These are phyloP conservation scores for Pararge aegeria DNA, from an alignment of 1,140 invertebrate species.

Conservation along the genomic window DNA sequence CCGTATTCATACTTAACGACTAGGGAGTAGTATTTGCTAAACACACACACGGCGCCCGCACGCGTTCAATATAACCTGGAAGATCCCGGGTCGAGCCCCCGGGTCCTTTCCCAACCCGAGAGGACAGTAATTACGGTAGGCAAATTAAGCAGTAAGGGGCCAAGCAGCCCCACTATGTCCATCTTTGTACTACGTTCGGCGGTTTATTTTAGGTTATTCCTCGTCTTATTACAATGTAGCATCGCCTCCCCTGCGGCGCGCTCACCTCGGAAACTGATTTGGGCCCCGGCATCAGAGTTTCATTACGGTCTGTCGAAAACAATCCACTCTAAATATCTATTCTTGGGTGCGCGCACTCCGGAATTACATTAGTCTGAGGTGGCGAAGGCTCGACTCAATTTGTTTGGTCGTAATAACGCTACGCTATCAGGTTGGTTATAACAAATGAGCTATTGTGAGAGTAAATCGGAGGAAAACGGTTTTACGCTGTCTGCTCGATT, in stretches of 20 bases:
- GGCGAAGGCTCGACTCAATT: constrained; percentile 78
- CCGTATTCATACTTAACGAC: constrained; percentile 78
- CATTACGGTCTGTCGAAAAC: constrained; percentile 80
- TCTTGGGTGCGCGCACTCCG: constrained; percentile 74
- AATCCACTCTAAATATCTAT: constrained; percentile 80
- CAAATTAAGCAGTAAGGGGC: constrained; percentile 80
- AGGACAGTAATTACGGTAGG: constrained; percentile 81
- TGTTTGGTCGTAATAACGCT: constrained; percentile 77
- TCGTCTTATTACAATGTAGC: constrained; percentile 77
- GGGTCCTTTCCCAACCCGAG: constrained; percentile 68
- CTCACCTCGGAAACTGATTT: constrained; percentile 76
- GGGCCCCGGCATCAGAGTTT: constrained; percentile 73
- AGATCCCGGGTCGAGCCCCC: constrained; percentile 69
- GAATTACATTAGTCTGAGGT: constrained; percentile 80
- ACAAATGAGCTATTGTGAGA: constrained; percentile 77
- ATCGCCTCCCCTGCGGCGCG: constrained; percentile 72
- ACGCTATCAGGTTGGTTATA: constrained; percentile 77
- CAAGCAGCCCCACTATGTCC: constrained; percentile 64
- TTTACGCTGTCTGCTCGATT: constrained; percentile 67
- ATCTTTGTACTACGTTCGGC: constrained; percentile 66
- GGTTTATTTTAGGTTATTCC: constrained; percentile 79
- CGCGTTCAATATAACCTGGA: constrained; percentile 73
- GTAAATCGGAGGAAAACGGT: constrained; percentile 69
- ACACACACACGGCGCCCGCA: constrained; percentile 73
- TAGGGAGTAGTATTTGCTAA: constrained; percentile 74